Evolutionary conservation across 1,140 invertebrate genomes (phyloP).

Genomic region (Drosophila paulistorum): DNA sequence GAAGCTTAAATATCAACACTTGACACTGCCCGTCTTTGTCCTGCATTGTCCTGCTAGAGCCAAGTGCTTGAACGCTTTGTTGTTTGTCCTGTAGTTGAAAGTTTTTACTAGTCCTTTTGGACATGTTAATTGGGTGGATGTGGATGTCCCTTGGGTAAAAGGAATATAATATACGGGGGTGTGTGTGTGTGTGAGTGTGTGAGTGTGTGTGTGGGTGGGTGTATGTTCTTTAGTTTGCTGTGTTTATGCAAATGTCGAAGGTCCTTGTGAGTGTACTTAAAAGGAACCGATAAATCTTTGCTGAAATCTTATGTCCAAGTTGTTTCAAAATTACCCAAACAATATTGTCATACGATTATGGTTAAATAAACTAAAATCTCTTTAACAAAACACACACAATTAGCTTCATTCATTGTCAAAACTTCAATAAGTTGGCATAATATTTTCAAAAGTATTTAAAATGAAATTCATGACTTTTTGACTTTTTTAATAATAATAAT

Average conservation of each 20-base stretch:
- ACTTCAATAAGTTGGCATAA: too few relatives aligned
- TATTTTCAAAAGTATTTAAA: too few relatives aligned
- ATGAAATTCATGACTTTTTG: too few relatives aligned
- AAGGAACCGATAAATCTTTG: too few relatives aligned
- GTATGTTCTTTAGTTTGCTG: neutral
- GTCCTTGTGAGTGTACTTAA: too few relatives aligned
- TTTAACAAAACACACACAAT: too few relatives aligned
- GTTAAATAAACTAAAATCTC: too few relatives aligned
- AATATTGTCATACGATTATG: too few relatives aligned
- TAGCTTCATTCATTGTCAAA: too few relatives aligned
- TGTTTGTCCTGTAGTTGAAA: slow-evolving; percentile 36
- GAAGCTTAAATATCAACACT: slow-evolving; percentile 70
- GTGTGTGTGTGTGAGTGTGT: neutral
- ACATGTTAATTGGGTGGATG: slow-evolving; percentile 53
- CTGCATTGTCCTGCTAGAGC: slow-evolving; percentile 30
- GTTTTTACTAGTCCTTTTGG: slow-evolving; percentile 26
- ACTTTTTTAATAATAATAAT: too few relatives aligned
- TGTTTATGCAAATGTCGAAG: slow-evolving; percentile 6
- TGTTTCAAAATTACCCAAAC: too few relatives aligned
- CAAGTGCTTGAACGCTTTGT: slow-evolving; percentile 23
- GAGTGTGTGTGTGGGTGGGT: neutral
- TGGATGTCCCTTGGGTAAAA: slow-evolving; percentile 11
- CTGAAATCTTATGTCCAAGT: too few relatives aligned
- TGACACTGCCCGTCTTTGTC: slow-evolving; percentile 58
- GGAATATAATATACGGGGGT: slow-evolving; percentile 1